Evolutionary conservation across 2,113 vertebrate species (phyloP).

Genomic region (Platycercus adscitus): DNA sequence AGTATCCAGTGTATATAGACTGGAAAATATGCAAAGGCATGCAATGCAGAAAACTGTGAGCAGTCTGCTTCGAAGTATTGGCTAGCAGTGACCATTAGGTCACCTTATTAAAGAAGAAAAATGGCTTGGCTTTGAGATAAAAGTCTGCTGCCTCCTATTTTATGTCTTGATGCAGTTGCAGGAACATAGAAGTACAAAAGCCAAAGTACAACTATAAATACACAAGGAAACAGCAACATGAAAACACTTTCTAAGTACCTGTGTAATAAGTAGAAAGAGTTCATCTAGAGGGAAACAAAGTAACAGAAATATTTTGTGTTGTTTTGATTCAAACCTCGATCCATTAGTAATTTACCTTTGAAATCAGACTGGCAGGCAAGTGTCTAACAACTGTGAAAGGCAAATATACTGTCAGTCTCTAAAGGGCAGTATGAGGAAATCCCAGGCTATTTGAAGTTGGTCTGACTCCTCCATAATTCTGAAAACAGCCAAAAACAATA

Average conservation of each 20-base stretch:
- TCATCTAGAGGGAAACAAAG: background rate
- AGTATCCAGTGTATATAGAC: constrained; percentile 1
- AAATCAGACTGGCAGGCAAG: background rate
- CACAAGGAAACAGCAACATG: background rate
- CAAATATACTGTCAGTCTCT: background rate
- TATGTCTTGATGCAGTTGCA: background rate
- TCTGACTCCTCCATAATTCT: background rate
- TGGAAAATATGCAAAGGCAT: constrained; percentile 24
- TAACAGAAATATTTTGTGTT: background rate
- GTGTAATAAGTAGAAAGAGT: background rate
- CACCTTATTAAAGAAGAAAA: constrained; percentile 22
- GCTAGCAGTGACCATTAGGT: background rate
- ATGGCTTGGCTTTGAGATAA: constrained; percentile 1
- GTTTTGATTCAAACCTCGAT: background rate
- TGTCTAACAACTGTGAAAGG: background rate
- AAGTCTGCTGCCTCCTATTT: background rate
- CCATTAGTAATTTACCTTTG: background rate
- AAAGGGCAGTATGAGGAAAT: background rate
- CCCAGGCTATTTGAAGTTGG: background rate
- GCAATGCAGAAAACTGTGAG: background rate
- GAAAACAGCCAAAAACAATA: background rate
- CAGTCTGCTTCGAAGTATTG: background rate
- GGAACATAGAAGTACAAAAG: background rate
- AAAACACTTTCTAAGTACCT: background rate
- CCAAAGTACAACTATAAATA: background rate